Conservation (phyloP, 2,797 vertebrate genomes). For the Oophaga sylvatica region DNA sequence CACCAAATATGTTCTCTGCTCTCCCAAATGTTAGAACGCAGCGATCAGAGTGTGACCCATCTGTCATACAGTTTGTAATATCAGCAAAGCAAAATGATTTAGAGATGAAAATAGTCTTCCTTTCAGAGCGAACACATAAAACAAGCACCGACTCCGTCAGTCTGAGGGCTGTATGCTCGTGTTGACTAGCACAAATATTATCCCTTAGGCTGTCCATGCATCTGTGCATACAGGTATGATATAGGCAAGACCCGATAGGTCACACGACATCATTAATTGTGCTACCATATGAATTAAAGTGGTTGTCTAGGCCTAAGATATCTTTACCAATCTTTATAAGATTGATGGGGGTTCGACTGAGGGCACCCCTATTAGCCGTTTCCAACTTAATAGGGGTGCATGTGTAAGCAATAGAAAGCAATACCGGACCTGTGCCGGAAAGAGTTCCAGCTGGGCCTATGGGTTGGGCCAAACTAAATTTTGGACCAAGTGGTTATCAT, state of each 20-base stretch:
- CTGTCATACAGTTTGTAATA: conserved; percentile 83
- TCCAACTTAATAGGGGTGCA: too few species aligned
- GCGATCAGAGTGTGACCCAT: conserved; percentile 84
- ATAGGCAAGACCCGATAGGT: not conserved
- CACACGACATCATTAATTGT: not conserved
- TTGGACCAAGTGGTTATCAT: too few species aligned
- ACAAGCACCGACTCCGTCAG: conserved; percentile 61
- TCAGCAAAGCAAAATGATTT: conserved; percentile 72
- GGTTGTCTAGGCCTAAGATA: too few species aligned
- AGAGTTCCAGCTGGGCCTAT: too few species aligned
- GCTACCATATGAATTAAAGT: not conserved
- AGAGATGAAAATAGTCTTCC: conserved; percentile 68
- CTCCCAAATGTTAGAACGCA: conserved; percentile 84
- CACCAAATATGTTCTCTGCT: conserved; percentile 86
- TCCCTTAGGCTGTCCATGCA: conserved; percentile 3
- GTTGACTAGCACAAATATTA: conserved; percentile 4
- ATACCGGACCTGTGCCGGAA: too few species aligned
- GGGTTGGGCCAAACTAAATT: too few species aligned
- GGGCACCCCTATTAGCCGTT: too few species aligned
- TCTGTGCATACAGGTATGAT: not conserved
- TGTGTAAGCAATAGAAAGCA: too few species aligned
- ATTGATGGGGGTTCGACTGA: too few species aligned
- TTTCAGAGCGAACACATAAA: conserved; percentile 65
- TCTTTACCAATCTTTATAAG: too few species aligned
- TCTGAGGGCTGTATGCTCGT: conserved; percentile 21